Percentiles rank a stretch among this genome's conserved stretches.
phyloP scores from a whole-genome alignment of 2,797 vertebrate species.

The Lagocephalus sceleratus region DNA sequence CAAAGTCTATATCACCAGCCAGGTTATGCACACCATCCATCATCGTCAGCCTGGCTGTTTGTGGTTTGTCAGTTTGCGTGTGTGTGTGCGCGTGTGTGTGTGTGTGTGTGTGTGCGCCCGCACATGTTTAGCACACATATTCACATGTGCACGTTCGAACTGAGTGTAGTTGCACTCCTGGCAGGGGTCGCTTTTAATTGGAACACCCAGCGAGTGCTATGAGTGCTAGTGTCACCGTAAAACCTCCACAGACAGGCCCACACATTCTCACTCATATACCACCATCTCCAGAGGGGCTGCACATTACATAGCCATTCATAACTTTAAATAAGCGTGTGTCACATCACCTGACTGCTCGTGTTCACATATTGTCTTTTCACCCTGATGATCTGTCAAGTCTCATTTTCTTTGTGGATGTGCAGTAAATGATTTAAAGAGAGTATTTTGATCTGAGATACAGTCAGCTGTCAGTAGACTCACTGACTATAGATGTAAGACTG shows the following conservation, averaged over 20 bases:
- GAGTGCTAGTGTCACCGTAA: conserved; percentile 70
- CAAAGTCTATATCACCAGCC: conserved; percentile 70
- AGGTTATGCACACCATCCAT: conserved; percentile 74
- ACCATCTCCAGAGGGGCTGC: conserved; percentile 66
- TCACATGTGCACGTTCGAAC: conserved; percentile 40
- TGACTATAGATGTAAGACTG: conserved; percentile 41
- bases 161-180: conserved; percentile 70
- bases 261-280: conserved; percentile 63
- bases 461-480: conserved; percentile 54
- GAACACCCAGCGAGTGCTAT: conserved; percentile 77
- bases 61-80: conserved; percentile 69
- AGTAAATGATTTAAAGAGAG: conserved; percentile 56
- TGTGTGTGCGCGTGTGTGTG: conserved; percentile 23
- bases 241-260: conserved; percentile 70
- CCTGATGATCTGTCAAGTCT: conserved; percentile 61
- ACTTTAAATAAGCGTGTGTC: conserved; percentile 67
- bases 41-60: conserved; percentile 71
- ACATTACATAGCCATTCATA: conserved; percentile 69
- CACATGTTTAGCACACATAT: conserved; percentile 33
- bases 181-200: conserved; percentile 79
- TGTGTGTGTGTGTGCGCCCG: neutral
- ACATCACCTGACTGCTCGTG: conserved; percentile 30
- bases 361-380: conserved; percentile 24
- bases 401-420: conserved; percentile 47
- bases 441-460: conserved; percentile 64